Evolutionary conservation across 2,888 invertebrate species (phyloP).

Genomic region (Erannis defoliaria): DNA sequence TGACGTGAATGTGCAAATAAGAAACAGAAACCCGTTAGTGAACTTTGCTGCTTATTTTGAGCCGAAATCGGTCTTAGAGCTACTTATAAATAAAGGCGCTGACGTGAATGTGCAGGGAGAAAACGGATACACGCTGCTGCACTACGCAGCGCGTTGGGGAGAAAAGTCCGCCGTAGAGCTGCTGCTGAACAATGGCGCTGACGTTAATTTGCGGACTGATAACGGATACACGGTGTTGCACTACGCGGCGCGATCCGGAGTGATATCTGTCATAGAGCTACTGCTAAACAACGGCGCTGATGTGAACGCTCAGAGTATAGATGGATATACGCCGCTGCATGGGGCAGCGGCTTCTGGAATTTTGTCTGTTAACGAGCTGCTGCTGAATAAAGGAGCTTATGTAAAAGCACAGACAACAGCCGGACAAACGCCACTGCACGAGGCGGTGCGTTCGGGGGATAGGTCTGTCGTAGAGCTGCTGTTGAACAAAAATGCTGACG

Average conservation of each 20-base stretch:
- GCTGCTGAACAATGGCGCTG: constrained; percentile 36
- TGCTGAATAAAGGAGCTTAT: neutral
- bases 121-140: constrained; percentile 17
- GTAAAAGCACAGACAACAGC: neutral
- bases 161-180: neutral
- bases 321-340: neutral
- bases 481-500: neutral
- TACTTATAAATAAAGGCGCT: constrained; percentile 29
- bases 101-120: constrained; percentile 48
- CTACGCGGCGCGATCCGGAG: constrained; percentile 44
- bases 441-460: neutral
- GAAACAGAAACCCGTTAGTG: constrained; percentile 19
- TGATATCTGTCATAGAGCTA: constrained; percentile 39
- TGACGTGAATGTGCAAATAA: constrained; percentile 37
- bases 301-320: neutral
- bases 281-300: constrained; percentile 44
- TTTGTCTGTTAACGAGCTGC: neutral
- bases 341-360: neutral
- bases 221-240: constrained; percentile 47
- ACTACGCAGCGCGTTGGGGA: neutral
- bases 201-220: constrained; percentile 49
- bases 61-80: constrained; percentile 17
- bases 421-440: neutral
- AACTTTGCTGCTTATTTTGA: constrained; percentile 31
- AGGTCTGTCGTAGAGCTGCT: neutral